Base-by-base conservation (phyloP, 2,797 vertebrate genomes). In the Pangasius krempfi region DNA sequence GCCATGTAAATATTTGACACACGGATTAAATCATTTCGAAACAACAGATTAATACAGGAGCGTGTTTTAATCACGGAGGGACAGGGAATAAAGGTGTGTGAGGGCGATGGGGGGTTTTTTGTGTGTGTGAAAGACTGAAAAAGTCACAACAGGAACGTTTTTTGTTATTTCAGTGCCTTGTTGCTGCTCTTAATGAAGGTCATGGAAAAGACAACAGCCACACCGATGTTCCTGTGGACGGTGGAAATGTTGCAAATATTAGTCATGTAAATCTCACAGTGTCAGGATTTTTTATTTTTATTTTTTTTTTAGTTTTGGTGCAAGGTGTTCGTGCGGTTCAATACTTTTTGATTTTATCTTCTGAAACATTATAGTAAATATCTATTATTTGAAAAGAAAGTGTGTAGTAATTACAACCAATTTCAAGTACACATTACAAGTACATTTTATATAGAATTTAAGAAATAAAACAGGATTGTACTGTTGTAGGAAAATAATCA, bases 1-100 rank as follows among this genome's bases (percentile, higher is more conserved):
- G 91, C 86, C 90, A 92, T 93, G 93, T 95, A 95, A 96, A 96
- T 96, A 95, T 96, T 96, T 95, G 95, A 95, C 94, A 94, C 92
- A 89, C 93, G 95, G 95, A 96, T 96, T 95, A 95, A 95, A 96
- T 95, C 94, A 89, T 95, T 95, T 94, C 92, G 93, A 94, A 95
- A 96, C 76, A 80, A 95, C 94, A 95, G 94, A 95, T 95, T 96
- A 95, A 95, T 94, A 90, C 27, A 76, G 72, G 33, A 79, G 60
- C 37, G 64, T 79, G 18, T 13, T 50, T 84, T 64, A 33, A 89
- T 84, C 79, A 73, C 14, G 76, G 16, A 56, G 78, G 66, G 44
- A 66, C 1, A 84, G 52, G 75, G 52, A 66, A 52, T 22, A 47
- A 22, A 16, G 85, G 79, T 33, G 84, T 75, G 44, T 81, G 60